Evolutionary conservation across 1,140 invertebrate species (phyloP), one percentile per base, ranked within the genome.

Genomic region (Drosophila gunungcola): DNA sequence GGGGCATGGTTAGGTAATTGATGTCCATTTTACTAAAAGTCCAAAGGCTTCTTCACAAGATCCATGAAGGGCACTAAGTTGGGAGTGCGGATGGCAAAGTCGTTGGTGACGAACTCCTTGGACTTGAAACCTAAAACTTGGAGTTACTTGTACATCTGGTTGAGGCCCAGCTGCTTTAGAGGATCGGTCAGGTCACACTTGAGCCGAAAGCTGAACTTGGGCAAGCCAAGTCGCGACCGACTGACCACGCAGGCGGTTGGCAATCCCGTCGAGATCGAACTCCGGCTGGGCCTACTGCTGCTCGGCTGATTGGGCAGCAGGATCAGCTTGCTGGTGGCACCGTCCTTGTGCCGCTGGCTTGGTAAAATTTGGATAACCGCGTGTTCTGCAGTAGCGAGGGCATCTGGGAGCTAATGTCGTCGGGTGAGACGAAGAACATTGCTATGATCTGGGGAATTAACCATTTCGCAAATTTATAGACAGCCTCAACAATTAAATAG

Each of bases 61-160:
- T 91, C 91, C n/a, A 78, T 75, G 54, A 92, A 91, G 43, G 84
- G 86, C 41, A 91, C 91, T 38, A 88, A 54, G 12, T 57, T 53
- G 10, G 88, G 64, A 6, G 85, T 74, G n/a, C 91, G 84, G 32
- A 92, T 80, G 36, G 88, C 91, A 32, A 91, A 92, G n/a, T 91
- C 16, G 53, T 92, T 73, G 41, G 70, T 88, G 34, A 49, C 78
- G 56, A 92, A 91, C 16, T 80, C 64, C 10, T 43, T 75, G 7
- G 85, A 52, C 38, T 80, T 79, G 1, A 49, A 21, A 21, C 1
- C 16, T 21, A 21, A 21, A 21, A 21, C 16, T 1, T 21, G 16
- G 16, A 21, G 16, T 21, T 21, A 52, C 38, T 80, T 79, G 1
- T 46, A 91, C 73, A 91, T 75, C 58, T 77, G 62, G 2, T 1